Evolutionary conservation across 2,797 vertebrate genomes (phyloP).

Genomic region (Sparus aurata): DNA sequence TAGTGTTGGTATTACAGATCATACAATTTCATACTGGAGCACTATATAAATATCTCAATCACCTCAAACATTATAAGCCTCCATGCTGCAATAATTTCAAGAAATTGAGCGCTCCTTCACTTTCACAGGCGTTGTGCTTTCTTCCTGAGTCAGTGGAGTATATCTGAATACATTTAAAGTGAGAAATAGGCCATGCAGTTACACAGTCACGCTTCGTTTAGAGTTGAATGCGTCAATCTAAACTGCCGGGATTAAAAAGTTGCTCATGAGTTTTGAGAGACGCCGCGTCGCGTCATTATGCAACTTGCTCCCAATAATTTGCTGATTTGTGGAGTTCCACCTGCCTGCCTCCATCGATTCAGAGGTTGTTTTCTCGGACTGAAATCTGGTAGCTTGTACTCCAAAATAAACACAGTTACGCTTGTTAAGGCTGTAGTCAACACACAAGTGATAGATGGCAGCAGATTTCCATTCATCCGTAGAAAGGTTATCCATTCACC

Average conservation of each 20-base stretch:
- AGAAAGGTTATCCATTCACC: neutral
- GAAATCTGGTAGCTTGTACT: neutral
- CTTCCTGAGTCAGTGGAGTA: conserved; percentile 21
- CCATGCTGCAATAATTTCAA: conserved; percentile 34
- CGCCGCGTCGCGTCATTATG: neutral
- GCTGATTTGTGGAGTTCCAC: conserved; percentile 6
- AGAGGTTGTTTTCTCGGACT: conserved; percentile 1
- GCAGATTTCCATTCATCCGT: conserved; percentile 7
- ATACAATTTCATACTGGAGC: conserved; percentile 34
- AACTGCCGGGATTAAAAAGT: conserved; percentile 46
- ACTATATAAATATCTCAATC: conserved; percentile 29
- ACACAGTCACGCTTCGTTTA: conserved; percentile 40
- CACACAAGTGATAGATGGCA: neutral
- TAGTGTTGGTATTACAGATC: conserved; percentile 38
- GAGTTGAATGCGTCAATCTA: conserved; percentile 31
- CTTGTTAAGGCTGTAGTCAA: neutral
- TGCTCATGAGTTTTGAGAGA: conserved; percentile 19
- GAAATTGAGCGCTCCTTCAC: conserved; percentile 20
- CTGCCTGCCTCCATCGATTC: neutral
- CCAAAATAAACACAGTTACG: neutral
- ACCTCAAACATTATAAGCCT: conserved; percentile 17
- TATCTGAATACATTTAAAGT: conserved; percentile 30
- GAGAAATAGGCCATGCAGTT: conserved; percentile 27
- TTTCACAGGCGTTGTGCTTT: conserved; percentile 10
- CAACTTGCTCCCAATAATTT: neutral